Base-by-base conservation (phyloP, 2,888 invertebrate species). In the Pilophorus perplexus region DNA sequence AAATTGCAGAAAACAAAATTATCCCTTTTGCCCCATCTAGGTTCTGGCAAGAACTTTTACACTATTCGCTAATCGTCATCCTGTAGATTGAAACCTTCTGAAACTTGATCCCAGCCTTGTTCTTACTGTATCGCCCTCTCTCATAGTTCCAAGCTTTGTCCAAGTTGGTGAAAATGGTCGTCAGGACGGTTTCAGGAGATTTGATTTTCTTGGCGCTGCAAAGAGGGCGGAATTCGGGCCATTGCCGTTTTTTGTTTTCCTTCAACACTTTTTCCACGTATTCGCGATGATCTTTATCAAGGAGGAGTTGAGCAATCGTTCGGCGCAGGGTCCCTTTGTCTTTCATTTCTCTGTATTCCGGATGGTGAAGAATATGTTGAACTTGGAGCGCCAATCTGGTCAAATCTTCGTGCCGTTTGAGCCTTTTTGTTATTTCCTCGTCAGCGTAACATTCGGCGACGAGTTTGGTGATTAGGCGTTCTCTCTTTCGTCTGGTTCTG, bases 381-480 rank as follows among this genome's bases (percentile, higher is more conserved):
- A 62, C 33, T 46, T 62, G 14, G 28, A 62, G 14, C 14, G 46
- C 18, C n/a, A 62, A 16, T 1, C 2, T 18, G 1, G 12, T 48
- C 10, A 46, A 1, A 16, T 62, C 48, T 37, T 62, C 62, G 22
- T 25, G 25, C 20, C 62, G 37, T 20, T 18, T 44, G 12, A 62
- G 14, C 1, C 46, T n/a, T 8, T 18, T 16, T 10, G 33, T 20
- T 1, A 62, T 44, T 14, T 28, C 28, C 10, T 10, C 28, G 16
- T 62, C 62, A 2, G 16, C 16, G 8, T 33, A 18, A 8, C 44
- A 62, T 14, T 62, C 62, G 2, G 14, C 10, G 4, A 62, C 8
- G 12, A 62, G 2, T 12, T 62, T 48, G 16, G 12, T 18, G 2
- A 62, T 62, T 12, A 48, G 12, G 12, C 2, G 27, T 14, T 46